Evolutionary conservation across 2,797 vertebrate species (phyloP).

Genomic region (Ammospiza maritima): DNA sequence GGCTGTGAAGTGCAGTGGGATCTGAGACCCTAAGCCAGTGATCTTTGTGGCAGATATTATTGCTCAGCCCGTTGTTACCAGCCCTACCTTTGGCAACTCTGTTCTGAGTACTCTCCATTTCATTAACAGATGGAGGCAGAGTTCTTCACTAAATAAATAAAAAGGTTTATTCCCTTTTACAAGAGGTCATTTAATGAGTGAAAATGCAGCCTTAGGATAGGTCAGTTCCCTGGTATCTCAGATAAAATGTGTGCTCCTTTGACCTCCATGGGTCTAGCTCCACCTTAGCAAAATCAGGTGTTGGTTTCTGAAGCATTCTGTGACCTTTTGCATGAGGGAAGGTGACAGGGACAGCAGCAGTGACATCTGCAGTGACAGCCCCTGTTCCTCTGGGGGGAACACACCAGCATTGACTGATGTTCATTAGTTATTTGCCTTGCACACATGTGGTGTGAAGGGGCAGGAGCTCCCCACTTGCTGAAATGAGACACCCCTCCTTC

Average conservation of each 20-base stretch:
- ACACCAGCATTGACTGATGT: rapidly evolving
- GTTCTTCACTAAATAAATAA: not conserved
- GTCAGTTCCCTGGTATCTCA: not conserved
- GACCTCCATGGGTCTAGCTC: not conserved
- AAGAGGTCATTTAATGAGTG: not conserved
- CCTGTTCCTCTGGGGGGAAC: not conserved
- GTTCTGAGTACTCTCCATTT: not conserved
- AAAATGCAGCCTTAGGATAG: not conserved
- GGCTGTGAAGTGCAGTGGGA: not conserved
- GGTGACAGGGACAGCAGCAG: not conserved
- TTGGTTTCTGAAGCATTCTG: not conserved
- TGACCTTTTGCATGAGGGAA: not conserved
- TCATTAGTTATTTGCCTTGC: rapidly evolving
- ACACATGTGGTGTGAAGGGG: rapidly evolving
- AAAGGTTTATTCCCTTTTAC: not conserved
- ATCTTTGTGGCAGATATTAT: not conserved
- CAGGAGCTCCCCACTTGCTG: not conserved
- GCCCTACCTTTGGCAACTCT: not conserved
- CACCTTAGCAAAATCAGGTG: not conserved
- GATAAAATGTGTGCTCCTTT: not conserved
- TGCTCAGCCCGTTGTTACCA: not conserved
- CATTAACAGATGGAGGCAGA: not conserved
- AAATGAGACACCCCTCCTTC: not conserved
- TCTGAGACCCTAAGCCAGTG: not conserved
- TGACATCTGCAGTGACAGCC: not conserved